phyloP scores from a whole-genome alignment of 1,140 invertebrate genomes.

The Doryteuthis pealeii region DNA sequence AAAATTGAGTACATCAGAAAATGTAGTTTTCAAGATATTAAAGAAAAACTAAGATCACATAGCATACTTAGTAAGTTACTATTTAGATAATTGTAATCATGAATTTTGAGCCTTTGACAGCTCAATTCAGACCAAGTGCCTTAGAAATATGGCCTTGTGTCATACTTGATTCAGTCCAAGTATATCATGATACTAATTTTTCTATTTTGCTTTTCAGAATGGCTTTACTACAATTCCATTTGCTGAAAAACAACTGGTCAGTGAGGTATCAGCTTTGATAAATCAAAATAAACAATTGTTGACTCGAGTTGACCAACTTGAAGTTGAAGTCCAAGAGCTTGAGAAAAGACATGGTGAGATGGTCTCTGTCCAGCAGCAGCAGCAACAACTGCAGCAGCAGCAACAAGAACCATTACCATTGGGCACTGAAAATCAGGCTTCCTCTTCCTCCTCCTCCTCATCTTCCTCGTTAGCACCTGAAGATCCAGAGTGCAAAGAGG shows the following conservation, averaged over 20 bases:
- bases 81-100: too few species aligned
- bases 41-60: too few species aligned
- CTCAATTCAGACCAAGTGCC: too few species aligned
- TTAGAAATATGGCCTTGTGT: too few species aligned
- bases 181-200: neutral
- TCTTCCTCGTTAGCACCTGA: neutral
- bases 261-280: neutral
- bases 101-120: too few species aligned
- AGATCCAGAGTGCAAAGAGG: neutral
- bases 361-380: neutral
- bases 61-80: too few species aligned
- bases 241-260: slow-evolving; percentile 8
- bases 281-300: slow-evolving; percentile 1
- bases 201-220: neutral
- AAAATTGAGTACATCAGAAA: too few species aligned
- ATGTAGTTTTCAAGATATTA: too few species aligned
- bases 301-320: neutral
- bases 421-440: neutral
- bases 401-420: neutral
- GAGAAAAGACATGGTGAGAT: slow-evolving; percentile 5
- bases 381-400: neutral
- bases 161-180: too few species aligned
- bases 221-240: neutral
- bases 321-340: neutral
- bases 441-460: neutral